Base-by-base conservation (phyloP, 2,888 invertebrate genomes). In the Odontocolon sp. region DNA sequence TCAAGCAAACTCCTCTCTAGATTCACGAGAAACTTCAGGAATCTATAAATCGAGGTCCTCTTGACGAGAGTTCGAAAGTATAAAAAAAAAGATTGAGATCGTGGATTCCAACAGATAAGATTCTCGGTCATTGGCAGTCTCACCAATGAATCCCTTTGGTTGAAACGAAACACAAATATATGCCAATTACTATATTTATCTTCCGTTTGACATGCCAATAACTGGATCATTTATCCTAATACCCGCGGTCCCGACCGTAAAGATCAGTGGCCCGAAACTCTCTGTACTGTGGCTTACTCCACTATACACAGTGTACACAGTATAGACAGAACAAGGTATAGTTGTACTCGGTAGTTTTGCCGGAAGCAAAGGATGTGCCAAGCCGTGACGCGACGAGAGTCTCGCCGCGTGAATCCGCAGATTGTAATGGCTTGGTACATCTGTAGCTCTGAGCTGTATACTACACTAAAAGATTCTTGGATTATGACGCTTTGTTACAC, bases 181-280 rank as follows among this genome's bases (percentile, higher is more conserved):
- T n/a, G n/a, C n/a, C n/a, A n/a, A n/a, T n/a, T n/a, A n/a, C n/a
- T n/a, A n/a, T n/a, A n/a, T n/a, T n/a, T n/a, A n/a, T n/a, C n/a
- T n/a, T n/a, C n/a, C n/a, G n/a, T n/a, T n/a, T n/a, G n/a, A n/a
- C n/a, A n/a, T n/a, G n/a, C n/a, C n/a, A n/a, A n/a, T n/a, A n/a
- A n/a, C n/a, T n/a, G n/a, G n/a, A n/a, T n/a, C n/a, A n/a, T n/a
- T n/a, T n/a, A n/a, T n/a, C n/a, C n/a, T 67, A 9, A 38, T 31
- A 56, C 68, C 52, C 33, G 57, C 5, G 31, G 42, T 69, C 67
- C 66, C 64, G 79, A 84, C 78, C 85, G 82, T 80, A 82, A 84
- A 83, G 81, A 82, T 83, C 84, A 85, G 82, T 85, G 85, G 86
- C 83, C 85, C 85, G 86, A 84, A 86, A 84, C 84, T 68, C 66